Percentiles rank a stretch among this genome's conserved stretches.
Conservation (phyloP, 2,113 vertebrate species). For the Rhodinocichla rosea region DNA sequence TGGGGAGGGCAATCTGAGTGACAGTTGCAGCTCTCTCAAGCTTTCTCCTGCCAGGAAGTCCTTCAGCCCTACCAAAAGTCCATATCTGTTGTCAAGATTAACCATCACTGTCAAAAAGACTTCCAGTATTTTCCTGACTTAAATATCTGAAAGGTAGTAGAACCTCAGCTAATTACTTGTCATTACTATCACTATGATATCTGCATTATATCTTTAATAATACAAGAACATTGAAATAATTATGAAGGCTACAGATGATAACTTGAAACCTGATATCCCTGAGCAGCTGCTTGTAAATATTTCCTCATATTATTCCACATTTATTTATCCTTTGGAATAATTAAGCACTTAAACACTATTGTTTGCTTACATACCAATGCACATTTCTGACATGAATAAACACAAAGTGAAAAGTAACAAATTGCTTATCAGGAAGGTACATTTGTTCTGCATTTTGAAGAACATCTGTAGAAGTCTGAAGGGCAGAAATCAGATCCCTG, state of each 20-base stretch:
- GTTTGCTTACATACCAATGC: neutral
- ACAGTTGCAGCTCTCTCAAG: neutral
- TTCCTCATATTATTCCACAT: neutral
- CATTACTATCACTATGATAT: neutral
- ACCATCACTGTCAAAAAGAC: neutral
- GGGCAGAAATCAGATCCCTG: neutral
- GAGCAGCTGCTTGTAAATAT: neutral
- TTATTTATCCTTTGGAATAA: neutral
- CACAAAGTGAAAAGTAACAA: neutral
- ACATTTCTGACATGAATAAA: neutral
- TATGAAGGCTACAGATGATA: neutral
- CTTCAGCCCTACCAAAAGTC: neutral
- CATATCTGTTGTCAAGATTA: neutral
- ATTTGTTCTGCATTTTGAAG: neutral
- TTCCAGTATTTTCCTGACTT: neutral
- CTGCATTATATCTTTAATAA: neutral
- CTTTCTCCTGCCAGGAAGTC: neutral
- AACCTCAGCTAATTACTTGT: neutral
- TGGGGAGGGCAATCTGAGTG: neutral
- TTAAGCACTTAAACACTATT: neutral
- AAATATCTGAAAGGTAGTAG: neutral
- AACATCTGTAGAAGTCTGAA: neutral
- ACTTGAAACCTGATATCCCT: neutral
- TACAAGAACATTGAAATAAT: neutral
- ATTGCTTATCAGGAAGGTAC: neutral